Base-by-base conservation (phyloP, 2,797 vertebrate species). In the Morus bassanus region DNA sequence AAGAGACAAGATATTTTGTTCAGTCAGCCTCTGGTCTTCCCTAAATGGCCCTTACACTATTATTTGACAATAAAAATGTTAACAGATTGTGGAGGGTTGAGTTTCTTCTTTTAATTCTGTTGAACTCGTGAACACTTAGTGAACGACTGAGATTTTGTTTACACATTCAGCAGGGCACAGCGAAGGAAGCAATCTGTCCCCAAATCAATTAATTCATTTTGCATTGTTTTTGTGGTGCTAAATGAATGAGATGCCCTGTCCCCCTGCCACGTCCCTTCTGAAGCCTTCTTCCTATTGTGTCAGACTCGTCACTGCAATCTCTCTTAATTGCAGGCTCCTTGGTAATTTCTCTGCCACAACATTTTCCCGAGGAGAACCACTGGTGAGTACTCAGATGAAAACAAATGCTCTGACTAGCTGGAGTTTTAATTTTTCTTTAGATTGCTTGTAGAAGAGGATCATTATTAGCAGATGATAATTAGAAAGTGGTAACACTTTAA, bases 171-270 rank as follows among this genome's bases (percentile, higher is more conserved):
- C 86, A 96, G 96, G 95, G 77, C 95, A 94, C 53, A 87, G 59
- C 56, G 94, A 97, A 96, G 93, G 95, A 95, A 97, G 94, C 74
- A 95, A 97, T 97, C 92, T 96, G 91, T 95, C 86, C 87, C 74
- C 91, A 94, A 93, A 98, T 94, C 97, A 98, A 97, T 97, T 88
- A 95, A 95, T 97, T 96, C 85, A 78, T 93, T 95, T 95, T 43
- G 30, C 93, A 83, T 69, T 88, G 80, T 64, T 97, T 97, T 95
- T 83, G 80, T 27, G 39, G 92, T 89, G 96, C 88, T 97, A 97
- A 98, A 96, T 70, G 96, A 95, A 96, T 56, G 88, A 96, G 91
- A 77, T 95, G 91, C 61, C 82, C 93, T 65, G 70, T 68, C 73
- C 83, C 78, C 23, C 35, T 70, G 0, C 48, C 61, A 37, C 0